phyloP scores from a whole-genome alignment of 2,888 invertebrate genomes.

The Cremastinae sp. region DNA sequence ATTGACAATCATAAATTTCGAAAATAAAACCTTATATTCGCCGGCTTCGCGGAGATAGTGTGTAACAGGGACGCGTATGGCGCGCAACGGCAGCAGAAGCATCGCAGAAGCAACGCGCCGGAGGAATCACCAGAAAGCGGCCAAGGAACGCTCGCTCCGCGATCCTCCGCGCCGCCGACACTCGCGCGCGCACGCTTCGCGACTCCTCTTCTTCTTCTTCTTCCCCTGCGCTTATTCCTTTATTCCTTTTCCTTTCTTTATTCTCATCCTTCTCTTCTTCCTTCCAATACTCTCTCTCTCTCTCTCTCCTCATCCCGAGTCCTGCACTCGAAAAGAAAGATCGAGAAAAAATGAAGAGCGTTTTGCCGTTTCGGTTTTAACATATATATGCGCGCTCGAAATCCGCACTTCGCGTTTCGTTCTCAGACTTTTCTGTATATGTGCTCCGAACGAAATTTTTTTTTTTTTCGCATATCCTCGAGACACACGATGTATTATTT shows the following conservation, averaged over 20 bases:
- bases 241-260: constrained; percentile 38
- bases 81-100: constrained; percentile 52
- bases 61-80: constrained; percentile 42
- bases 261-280: constrained; percentile 33
- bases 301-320: constrained; percentile 34
- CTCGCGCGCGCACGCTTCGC: constrained; percentile 44
- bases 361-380: constrained; percentile 24
- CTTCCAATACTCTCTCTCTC: constrained; percentile 46
- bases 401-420: too few relatives aligned
- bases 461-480: too few relatives aligned
- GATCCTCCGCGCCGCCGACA: constrained; percentile 2
- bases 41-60: constrained; percentile 35
- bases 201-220: constrained; percentile 53
- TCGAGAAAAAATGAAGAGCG: constrained; percentile 20
- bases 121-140: constrained; percentile 36
- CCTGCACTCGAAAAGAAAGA: constrained; percentile 48
- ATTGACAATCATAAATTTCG: constrained; percentile 81
- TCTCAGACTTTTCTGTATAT: too few relatives aligned
- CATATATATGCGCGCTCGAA: constrained; percentile 18
- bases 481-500: constrained; percentile 23
- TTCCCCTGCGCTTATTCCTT: constrained; percentile 51
- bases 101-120: constrained; percentile 44
- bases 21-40: constrained; percentile 81
- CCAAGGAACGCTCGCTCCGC: constrained; percentile 40
- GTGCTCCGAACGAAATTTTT: too few relatives aligned